Percentiles rank a stretch among this genome's conserved stretches.
Evolutionary conservation across 2,113 vertebrate genomes (phyloP).

Genomic region (Desmodus rotundus): DNA sequence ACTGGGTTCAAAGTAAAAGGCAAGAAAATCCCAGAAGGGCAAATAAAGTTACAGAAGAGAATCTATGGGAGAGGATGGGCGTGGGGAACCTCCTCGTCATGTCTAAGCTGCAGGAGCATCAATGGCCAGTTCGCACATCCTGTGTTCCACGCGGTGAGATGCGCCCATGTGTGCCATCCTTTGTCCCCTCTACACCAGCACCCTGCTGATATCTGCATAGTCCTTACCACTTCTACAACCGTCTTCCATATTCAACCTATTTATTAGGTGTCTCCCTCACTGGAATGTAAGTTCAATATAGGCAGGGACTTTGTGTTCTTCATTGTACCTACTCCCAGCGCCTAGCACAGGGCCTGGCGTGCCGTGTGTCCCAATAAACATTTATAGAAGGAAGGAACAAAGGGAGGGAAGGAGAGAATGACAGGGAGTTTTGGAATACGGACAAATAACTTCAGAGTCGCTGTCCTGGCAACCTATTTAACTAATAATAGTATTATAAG

Average conservation of each 20-base stretch:
- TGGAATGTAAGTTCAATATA: neutral
- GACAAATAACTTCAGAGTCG: neutral
- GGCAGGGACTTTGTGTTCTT: neutral
- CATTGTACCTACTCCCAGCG: neutral
- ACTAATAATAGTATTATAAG: neutral
- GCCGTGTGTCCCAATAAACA: neutral
- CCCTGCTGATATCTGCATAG: neutral
- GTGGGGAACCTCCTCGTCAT: neutral
- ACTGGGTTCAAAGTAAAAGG: neutral
- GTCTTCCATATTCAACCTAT: neutral
- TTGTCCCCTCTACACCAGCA: neutral
- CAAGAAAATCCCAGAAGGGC: neutral
- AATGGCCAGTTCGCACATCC: neutral
- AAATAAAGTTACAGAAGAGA: neutral
- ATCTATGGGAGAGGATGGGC: too few species aligned
- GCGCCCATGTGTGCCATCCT: neutral
- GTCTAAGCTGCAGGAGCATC: neutral
- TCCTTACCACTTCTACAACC: neutral
- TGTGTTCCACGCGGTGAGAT: neutral
- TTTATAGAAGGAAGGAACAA: neutral
- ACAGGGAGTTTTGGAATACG: neutral
- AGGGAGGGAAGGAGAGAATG: rapidly evolving
- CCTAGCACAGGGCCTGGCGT: neutral
- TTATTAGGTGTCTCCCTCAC: neutral
- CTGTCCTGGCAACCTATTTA: neutral